phyloP scores from a whole-genome alignment of 2,888 invertebrate genomes.

The Bursaphelenchus okinawaensis region DNA sequence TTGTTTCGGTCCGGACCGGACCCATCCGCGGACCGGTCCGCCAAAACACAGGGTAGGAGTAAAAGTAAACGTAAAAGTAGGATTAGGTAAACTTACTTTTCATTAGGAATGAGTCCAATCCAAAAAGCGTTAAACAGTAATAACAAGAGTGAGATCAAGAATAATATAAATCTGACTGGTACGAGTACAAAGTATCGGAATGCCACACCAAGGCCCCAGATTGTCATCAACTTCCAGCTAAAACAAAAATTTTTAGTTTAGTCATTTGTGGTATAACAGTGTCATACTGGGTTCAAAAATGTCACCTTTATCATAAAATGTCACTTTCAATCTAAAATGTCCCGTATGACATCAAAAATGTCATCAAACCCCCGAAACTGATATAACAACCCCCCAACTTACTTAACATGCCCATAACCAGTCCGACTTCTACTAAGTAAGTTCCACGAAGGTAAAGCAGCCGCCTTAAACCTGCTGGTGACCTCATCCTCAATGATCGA shows the following conservation, averaged over 20 bases:
- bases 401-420: neutral
- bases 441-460: constrained; percentile 79
- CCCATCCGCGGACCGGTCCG: too few species aligned
- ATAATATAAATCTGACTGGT: constrained; percentile 65
- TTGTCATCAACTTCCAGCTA: constrained; percentile 71
- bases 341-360: too few species aligned
- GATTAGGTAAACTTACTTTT: neutral
- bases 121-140: constrained; percentile 68
- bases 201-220: constrained; percentile 89
- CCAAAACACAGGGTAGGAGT: too few species aligned
- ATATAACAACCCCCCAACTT: too few species aligned
- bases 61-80: too few species aligned
- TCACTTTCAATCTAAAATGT: too few species aligned
- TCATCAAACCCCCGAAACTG: too few species aligned
- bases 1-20: too few species aligned
- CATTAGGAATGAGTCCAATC: constrained; percentile 68
- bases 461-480: constrained; percentile 89
- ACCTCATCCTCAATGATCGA: constrained; percentile 96
- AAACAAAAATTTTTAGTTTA: constrained; percentile 24
- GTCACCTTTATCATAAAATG: too few species aligned
- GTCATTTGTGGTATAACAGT: too few species aligned
- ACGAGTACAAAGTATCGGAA: constrained; percentile 84
- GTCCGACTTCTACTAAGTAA: constrained; percentile 70
- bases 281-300: too few species aligned
- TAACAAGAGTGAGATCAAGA: constrained; percentile 62